Base-by-base conservation (phyloP, 2,888 invertebrate species). In the Caenorhabditis zanzibari region DNA sequence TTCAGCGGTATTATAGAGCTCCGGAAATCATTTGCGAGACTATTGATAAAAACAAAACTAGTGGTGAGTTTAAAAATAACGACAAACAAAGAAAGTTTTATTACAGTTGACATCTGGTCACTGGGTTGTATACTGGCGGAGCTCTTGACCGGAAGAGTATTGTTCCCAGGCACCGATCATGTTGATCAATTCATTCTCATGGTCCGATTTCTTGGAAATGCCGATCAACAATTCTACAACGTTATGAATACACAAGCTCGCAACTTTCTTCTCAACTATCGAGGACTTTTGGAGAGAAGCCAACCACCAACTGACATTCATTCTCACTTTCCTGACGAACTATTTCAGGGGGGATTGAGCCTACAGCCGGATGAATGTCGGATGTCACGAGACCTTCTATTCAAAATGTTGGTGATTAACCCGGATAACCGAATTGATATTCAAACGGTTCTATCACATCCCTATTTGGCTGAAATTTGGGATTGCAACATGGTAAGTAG, bases 331-430 rank as follows among this genome's bases (percentile, higher is more conserved):
- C 73, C 80, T 0, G 47, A 81, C 26, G 19, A 26, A 16, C 32
- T 22, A 1, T 86, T 89, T 63, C 92, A 95, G 95, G 54, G 61
- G 4, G 22, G 19, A 3, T n/a, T 77, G 32, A 41, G 54, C 2
- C 14, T 2, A 1, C 61, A 77, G 1, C 41, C 69, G 14, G 32
- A 54, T 1, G 61, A 77, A 54, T 77, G 96, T 91, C 95, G 96
- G 90, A 96, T 97, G 94, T 98, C 98, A 58, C 95, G 98, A 89
- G 98, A 99, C 94, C 95, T 99, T 93, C 95, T 99, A 90, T 96
- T 96, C 86, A 96, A 96, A 94, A 99, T 99, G 99, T 94, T 99
- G 93, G 98, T 98, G 80, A 96, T 99, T 93, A 98, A 99, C 94
- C 99, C 98, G 71, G 96, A 97, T 94, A 95, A 96, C 74, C 95